Evolutionary conservation across 1,140 invertebrate species (phyloP), one percentile per base, ranked within the genome.

Genomic region (Aplysia californica): DNA sequence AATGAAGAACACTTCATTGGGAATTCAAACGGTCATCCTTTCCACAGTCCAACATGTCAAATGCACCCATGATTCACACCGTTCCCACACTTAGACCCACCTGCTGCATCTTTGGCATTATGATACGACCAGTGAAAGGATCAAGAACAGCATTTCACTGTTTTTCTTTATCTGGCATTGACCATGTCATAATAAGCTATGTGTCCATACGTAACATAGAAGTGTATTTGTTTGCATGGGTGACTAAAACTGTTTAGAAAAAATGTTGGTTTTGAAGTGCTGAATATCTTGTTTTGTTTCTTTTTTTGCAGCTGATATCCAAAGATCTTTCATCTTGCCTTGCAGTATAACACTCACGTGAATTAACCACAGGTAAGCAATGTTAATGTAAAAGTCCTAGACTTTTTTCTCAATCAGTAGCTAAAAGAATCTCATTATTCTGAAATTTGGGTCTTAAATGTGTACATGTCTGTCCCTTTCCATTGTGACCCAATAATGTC

Each of bases 241-340:
- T 10, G 21, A 58, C 4, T 58, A 58, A 4, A 58, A 29, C 31
- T 61, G 29, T 61, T 61, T 29, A 31, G 6, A n/a, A 50, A n/a
- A 50, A 50, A 50, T n/a, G n/a, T 10, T 15, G 44, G 10, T 10
- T 10, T 15, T 15, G n/a, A 15, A 50, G n/a, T n/a, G n/a, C 10
- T 15, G n/a, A n/a, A 15, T 15, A 50, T n/a, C 10, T 15, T 50
- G 10, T 10, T 50, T 50, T 15, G 10, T 50, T 50, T 50, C 10
- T 36, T 68, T 71, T 44, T 38, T 68, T 68, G 31, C 77, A 78
- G 77, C 66, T 78, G 71, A 74, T 78, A 78, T 78, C 77, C 77
- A 78, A 74, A 78, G 77, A 78, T 66, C 77, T 55, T 78, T 74
- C 70, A 66, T 31, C 64, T 73, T 73, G 70, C 70, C 70, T 73